Base-by-base conservation (phyloP, 2,113 vertebrate species). In the Tragelaphus buxtoni region DNA sequence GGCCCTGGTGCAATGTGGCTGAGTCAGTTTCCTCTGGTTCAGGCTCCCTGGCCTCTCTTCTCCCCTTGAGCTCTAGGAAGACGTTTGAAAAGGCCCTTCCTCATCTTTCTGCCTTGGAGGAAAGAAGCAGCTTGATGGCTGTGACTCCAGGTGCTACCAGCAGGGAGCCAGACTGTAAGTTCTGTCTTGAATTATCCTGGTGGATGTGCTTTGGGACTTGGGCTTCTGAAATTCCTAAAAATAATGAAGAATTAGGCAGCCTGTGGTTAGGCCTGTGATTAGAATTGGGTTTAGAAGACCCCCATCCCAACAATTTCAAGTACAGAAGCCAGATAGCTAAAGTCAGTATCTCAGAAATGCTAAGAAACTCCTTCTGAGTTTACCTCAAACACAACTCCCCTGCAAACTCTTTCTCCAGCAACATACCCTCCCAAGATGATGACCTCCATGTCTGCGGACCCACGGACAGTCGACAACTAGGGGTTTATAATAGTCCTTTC, bases 1-100 rank as follows among this genome's bases (percentile, higher is more conserved):
- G 1, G 60, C 16, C 0, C 10, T 26, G 17, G 8, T 39, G 47
- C 20, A 7, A 53, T 2, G 2, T 4, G 16, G 4, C 28, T 1
- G 7, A n/a, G 28, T 20, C 55, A 13, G 30, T 12, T 30, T 5
- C 58, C 10, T 18, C 69, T 24, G 9, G 14, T 28, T 8, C 45
- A 82, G 42, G 32, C 26, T 9, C 11, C 11, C 63, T 20, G 58
- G 24, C 32, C 89, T 51, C 53, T 61, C 47, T 47, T 72, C 63
- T n/a, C 72, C 5, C 2, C 10, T 28, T 28, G 13, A 56, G 22
- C 42, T 79, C 77, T 12, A 16, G 32, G n/a, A 49, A 39, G 55
- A 12, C 2, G 16, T 28, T 56, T 76, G 47, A 56, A 92, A 92
- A 88, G 17, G 17, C 13, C 39, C 22, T 35, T 79, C 20, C 11